Conservation (phyloP, 1,140 invertebrate genomes). For the Drosophila pectinifera region DNA sequence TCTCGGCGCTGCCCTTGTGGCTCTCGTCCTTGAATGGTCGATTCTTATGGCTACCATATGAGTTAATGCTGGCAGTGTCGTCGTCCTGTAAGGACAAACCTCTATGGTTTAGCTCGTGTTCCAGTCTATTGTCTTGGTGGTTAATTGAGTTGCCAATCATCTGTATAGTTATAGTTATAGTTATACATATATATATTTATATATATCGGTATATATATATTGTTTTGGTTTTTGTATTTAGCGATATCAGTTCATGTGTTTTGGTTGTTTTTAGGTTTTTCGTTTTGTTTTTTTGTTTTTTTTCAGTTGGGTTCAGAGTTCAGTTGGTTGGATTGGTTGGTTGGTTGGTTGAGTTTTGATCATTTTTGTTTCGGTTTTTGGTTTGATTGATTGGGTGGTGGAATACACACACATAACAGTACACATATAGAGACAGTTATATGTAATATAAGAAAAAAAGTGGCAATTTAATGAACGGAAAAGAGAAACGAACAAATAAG, state of each 20-base stretch:
- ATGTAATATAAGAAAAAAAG: constrained; percentile 66
- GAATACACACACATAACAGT: constrained; percentile 78
- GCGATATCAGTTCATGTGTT: constrained; percentile 75
- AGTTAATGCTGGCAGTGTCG: constrained; percentile 94
- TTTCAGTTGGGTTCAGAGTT: constrained; percentile 58
- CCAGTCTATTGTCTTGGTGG: constrained; percentile 90
- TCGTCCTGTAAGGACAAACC: constrained; percentile 88
- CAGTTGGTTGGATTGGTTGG: constrained; percentile 61
- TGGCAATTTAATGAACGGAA: constrained; percentile 69
- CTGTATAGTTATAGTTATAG: constrained; percentile 76
- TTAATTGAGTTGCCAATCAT: constrained; percentile 89
- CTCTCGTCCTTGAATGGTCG: constrained; percentile 94
- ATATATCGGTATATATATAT: constrained; percentile 55
- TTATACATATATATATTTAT: constrained; percentile 70
- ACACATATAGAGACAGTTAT: constrained; percentile 78
- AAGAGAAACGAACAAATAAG: constrained; percentile 76
- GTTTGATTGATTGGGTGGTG: constrained; percentile 70
- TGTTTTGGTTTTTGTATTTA: constrained; percentile 35
- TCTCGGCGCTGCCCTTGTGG: constrained; percentile 93
- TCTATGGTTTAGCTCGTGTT: constrained; percentile 90
- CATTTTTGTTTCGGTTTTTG: constrained; percentile 46
- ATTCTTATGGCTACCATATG: constrained; percentile 96
- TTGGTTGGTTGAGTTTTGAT: constrained; percentile 43
- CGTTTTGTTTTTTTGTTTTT: constrained; percentile 18
- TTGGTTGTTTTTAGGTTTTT: constrained; percentile 40